These are phyloP conservation scores for Caenorhabditis doughertyi DNA, from an alignment of 2,888 invertebrate genomes.

Conservation along the genomic window DNA sequence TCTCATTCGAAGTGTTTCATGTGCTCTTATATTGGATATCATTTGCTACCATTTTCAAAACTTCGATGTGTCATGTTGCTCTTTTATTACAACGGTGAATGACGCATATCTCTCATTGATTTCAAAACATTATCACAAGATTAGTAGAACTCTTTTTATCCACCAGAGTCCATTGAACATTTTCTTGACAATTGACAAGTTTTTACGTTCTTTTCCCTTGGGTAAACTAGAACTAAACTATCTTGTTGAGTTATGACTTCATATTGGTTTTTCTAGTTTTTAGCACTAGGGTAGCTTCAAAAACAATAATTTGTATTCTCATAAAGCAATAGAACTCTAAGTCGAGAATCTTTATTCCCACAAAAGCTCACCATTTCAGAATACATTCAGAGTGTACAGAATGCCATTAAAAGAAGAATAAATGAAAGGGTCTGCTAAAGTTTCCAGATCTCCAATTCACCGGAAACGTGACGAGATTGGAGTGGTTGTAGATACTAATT, in stretches of 20 bases:
- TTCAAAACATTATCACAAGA: background rate
- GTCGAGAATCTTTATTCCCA: too few species aligned
- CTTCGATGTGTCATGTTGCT: background rate
- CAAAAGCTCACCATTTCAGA: slow-evolving; percentile 33
- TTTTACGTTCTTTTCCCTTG: background rate
- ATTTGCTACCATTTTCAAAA: too few species aligned
- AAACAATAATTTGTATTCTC: too few species aligned
- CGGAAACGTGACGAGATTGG: slow-evolving; percentile 50
- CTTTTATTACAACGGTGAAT: background rate
- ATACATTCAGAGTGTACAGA: background rate
- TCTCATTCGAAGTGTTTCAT: too few species aligned
- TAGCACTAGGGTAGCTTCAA: too few species aligned
- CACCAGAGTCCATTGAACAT: background rate
- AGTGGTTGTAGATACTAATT: slow-evolving; percentile 31
- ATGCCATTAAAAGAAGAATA: slow-evolving; percentile 4
- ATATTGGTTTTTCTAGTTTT: too few species aligned
- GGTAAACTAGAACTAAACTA: slow-evolving; percentile 4
- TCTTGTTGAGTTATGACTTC: background rate
- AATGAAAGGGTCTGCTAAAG: slow-evolving; percentile 6
- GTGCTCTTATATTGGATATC: too few species aligned
- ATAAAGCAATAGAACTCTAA: too few species aligned
- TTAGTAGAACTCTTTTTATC: background rate
- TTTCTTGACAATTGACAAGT: slow-evolving; percentile 3
- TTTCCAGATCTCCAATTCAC: slow-evolving; percentile 42
- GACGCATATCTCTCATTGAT: background rate